Evolutionary conservation across 1,140 invertebrate genomes (phyloP), one percentile per base, ranked within the genome.

Genomic region (Halotydeus destructor): DNA sequence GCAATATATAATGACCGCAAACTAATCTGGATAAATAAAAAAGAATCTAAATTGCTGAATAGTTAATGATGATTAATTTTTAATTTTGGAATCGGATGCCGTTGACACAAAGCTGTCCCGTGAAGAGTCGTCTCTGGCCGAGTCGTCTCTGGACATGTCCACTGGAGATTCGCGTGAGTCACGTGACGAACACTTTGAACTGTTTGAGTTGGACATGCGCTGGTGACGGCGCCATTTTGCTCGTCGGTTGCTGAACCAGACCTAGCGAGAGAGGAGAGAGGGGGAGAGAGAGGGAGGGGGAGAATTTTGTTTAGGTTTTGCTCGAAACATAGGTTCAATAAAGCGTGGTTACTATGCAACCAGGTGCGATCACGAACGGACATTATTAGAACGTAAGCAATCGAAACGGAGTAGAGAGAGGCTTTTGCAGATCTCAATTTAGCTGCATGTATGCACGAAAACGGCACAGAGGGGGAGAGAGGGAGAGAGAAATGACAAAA

Each of bases 201-300:
- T 44, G 26, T 44, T 44, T 12, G 45, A 45, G 22, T 44, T 70
- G 63, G 79, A 85, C 78, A 88, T 85, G 56, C 83, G 75, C 61
- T 88, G 83, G 62, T 88, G 83, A 54, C 84, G 76, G 61, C 84
- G 74, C 83, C 82, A 88, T 70, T 89, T 89, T 64, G 84, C 84
- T 68, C 84, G 77, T 78, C 84, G 83, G 75, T 89, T 88, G 70
- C 82, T 88, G 81, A 89, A 88, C 84, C 84, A 89, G 74, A 89
- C 82, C 84, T 88, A 30, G 8, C 6, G 19, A 18, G 18, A 45
- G 8, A 43, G 11, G 3, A 33, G 11, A 30, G 9, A 14, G n/a
- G 28, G n/a, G n/a, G 9, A 30, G 28, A 14, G 28, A 9, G 9
- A 14, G 9, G 28, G 9, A 14, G 9, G 28, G 28, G 9, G n/a